Evolutionary conservation across 2,888 invertebrate species (phyloP).

Genomic region (Sphinx pinastri): DNA sequence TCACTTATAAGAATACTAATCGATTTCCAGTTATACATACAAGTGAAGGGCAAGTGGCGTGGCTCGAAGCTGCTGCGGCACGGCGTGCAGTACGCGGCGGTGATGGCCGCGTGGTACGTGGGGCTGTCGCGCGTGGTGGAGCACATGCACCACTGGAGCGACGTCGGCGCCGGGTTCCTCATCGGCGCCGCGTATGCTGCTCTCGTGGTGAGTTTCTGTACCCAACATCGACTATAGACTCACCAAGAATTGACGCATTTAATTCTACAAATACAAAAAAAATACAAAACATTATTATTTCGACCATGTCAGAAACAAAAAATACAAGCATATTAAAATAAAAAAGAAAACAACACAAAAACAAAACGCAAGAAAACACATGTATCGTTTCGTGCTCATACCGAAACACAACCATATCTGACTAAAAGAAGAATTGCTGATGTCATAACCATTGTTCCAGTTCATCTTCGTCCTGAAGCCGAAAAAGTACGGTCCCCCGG

Average conservation of each 20-base stretch:
- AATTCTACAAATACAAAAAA: no score
- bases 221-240: no score
- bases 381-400: no score
- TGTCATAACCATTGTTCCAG: constrained; percentile 50
- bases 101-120: constrained; percentile 88
- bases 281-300: no score
- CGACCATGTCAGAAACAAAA: no score
- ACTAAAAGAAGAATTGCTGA: no score
- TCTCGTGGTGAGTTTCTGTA: constrained; percentile 65
- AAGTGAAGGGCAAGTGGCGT: constrained; percentile 89
- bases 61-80: constrained; percentile 89
- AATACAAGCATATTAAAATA: no score
- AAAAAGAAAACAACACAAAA: no score
- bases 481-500: constrained; percentile 58
- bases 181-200: constrained; percentile 84
- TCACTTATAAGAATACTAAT: no score
- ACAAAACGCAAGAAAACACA: no score
- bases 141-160: constrained; percentile 96
- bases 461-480: constrained; percentile 71
- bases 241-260: no score
- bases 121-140: constrained; percentile 92
- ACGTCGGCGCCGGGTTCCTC: constrained; percentile 89
- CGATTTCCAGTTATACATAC: constrained; percentile 88
- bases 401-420: no score
- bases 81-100: constrained; percentile 87